phyloP scores from a whole-genome alignment of 2,888 invertebrate species.

The Lepas anatifera region DNA sequence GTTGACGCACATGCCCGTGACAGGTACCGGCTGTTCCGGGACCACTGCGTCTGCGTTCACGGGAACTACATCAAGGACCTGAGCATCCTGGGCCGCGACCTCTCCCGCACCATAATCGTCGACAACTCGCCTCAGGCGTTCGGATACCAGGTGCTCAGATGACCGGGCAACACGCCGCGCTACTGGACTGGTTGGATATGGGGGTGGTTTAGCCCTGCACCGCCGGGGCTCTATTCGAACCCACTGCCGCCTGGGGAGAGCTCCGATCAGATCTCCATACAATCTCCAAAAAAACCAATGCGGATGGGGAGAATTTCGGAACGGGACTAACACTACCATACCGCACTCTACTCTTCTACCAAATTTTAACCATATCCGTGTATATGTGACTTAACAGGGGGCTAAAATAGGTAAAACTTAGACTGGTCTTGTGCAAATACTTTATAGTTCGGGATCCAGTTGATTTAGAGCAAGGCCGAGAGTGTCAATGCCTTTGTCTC shows the following conservation, averaged over 20 bases:
- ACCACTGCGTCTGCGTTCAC: constrained; percentile 88
- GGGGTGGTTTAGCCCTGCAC: not conserved
- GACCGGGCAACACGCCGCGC: not conserved
- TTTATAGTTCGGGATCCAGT: too few relatives aligned
- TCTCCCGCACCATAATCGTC: constrained; percentile 73
- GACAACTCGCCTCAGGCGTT: constrained; percentile 89
- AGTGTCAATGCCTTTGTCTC: too few relatives aligned
- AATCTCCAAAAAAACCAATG: too few relatives aligned
- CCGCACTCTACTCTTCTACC: not conserved
- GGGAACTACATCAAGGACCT: constrained; percentile 95
- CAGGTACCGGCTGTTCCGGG: constrained; percentile 72
- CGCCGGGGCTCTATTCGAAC: not conserved
- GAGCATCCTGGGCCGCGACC: constrained; percentile 78
- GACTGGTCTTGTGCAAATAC: too few relatives aligned
- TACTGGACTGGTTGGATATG: too few relatives aligned
- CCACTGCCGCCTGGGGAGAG: too few relatives aligned
- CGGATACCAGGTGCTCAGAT: constrained; percentile 58
- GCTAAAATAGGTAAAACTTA: too few relatives aligned
- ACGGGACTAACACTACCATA: not conserved
- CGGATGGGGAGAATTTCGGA: not conserved
- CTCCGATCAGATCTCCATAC: too few relatives aligned
- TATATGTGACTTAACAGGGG: too few relatives aligned
- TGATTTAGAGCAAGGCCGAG: too few relatives aligned
- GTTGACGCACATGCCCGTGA: too few relatives aligned
- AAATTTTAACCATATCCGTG: too few relatives aligned